Conservation (phyloP, 2,113 vertebrate species). For the Rhagologus leucostigma region DNA sequence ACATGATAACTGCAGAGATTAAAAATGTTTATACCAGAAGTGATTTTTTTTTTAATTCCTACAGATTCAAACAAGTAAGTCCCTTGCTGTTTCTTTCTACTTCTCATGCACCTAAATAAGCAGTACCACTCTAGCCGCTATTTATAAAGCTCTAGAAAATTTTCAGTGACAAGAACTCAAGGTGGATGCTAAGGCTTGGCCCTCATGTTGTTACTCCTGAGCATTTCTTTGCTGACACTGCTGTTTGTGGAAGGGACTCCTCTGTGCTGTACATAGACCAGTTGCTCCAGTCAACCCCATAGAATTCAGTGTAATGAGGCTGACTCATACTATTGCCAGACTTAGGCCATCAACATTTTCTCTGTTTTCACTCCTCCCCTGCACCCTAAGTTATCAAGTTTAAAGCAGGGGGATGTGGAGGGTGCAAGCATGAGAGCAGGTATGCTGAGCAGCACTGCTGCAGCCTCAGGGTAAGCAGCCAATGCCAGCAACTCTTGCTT, state of each 20-base stretch:
- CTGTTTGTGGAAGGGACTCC: not conserved
- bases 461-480: not conserved
- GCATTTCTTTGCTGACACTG: not conserved
- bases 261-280: not conserved
- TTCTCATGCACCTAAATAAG: not conserved
- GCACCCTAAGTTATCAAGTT: fast-evolving
- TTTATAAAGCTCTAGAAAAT: not conserved
- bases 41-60: fast-evolving
- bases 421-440: not conserved
- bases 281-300: not conserved
- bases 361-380: not conserved
- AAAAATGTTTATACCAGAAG: not conserved
- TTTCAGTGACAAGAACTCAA: not conserved
- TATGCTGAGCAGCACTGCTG: not conserved
- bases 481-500: not conserved
- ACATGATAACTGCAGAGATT: not conserved
- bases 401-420: fast-evolving
- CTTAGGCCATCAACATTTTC: not conserved
- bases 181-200: not conserved
- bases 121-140: not conserved
- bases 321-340: not conserved
- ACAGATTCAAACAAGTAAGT: not conserved
- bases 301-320: not conserved
- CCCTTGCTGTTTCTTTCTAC: not conserved
- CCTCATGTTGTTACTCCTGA: not conserved